phyloP scores from a whole-genome alignment of 92 coral and sea anemone genomes.

The Epizoanthus rinbou region DNA sequence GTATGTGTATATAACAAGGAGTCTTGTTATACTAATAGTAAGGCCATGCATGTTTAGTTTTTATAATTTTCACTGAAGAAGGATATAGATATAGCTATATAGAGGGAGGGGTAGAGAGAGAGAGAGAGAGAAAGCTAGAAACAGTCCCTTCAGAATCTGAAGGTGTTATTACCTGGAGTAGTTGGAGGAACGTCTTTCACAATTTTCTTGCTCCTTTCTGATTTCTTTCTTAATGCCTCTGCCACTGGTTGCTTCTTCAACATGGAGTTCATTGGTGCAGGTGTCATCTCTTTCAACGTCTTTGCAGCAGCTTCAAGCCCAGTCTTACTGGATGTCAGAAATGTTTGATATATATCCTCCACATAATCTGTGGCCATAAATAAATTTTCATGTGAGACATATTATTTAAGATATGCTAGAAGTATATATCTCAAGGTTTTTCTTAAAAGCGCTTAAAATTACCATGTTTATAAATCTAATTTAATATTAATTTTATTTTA shows the following conservation, averaged over 20 bases:
- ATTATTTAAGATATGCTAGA: not conserved
- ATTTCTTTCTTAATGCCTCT: constrained; percentile 17
- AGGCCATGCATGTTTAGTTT: too few species aligned
- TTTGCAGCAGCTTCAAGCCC: constrained; percentile 15
- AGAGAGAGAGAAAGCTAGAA: too few species aligned
- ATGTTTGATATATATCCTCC: constrained; percentile 27
- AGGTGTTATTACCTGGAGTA: too few species aligned
- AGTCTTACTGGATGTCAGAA: constrained; percentile 9
- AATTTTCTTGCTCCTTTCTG: constrained; percentile 18
- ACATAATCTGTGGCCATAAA: constrained; percentile 20
- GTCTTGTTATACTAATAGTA: too few species aligned
- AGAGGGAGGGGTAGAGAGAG: too few species aligned
- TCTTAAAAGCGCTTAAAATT: not conserved
- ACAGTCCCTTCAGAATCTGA: too few species aligned
- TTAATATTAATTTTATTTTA: too few species aligned
- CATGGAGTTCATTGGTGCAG: constrained; percentile 9
- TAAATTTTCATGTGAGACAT: not conserved
- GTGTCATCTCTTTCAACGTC: constrained; percentile 1
- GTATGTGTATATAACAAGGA: too few species aligned
- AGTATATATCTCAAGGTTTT: too few species aligned
- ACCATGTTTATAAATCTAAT: too few species aligned
- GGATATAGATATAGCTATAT: too few species aligned
- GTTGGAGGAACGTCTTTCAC: constrained; percentile 27
- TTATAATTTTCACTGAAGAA: too few species aligned
- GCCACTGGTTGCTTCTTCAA: not conserved